Evolutionary conservation across 1,140 invertebrate species (phyloP).

Genomic region (Drosophila yakuba): DNA sequence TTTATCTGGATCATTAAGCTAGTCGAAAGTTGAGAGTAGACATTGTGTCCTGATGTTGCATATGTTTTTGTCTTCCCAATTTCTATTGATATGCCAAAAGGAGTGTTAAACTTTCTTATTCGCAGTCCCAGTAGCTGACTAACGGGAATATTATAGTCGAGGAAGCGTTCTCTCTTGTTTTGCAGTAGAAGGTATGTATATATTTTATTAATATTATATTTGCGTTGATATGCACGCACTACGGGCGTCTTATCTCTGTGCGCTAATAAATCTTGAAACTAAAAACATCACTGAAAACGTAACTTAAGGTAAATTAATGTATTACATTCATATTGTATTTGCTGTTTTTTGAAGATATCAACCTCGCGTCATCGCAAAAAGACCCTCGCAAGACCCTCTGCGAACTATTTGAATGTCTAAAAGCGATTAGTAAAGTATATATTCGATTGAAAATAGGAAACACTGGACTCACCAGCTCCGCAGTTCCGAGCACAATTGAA

Average conservation of each 20-base stretch:
- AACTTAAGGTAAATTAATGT: too few species aligned
- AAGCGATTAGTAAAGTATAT: neutral
- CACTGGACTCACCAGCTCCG: slow-evolving; percentile 85
- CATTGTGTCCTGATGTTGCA: too few species aligned
- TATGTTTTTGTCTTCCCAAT: too few species aligned
- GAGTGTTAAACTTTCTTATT: too few species aligned
- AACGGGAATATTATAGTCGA: too few species aligned
- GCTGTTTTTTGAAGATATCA: slow-evolving; percentile 23
- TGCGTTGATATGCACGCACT: neutral
- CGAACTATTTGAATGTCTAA: slow-evolving; percentile 76
- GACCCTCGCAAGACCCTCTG: slow-evolving; percentile 71
- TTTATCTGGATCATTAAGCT: too few species aligned
- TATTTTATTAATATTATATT: neutral
- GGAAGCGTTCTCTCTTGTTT: neutral
- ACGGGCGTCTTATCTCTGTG: slow-evolving; percentile 6
- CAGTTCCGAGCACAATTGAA: slow-evolving; percentile 87
- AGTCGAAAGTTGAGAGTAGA: too few species aligned
- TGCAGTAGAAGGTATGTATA: neutral
- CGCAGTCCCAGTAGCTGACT: too few species aligned
- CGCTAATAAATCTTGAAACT: slow-evolving; percentile 31
- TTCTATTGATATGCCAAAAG: too few species aligned
- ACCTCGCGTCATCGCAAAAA: slow-evolving; percentile 75
- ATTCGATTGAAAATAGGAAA: neutral
- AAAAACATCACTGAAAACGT: neutral
- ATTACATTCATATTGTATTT: too few species aligned